phyloP scores from a whole-genome alignment of 2,797 vertebrate species.

The Artibeus lituratus region DNA sequence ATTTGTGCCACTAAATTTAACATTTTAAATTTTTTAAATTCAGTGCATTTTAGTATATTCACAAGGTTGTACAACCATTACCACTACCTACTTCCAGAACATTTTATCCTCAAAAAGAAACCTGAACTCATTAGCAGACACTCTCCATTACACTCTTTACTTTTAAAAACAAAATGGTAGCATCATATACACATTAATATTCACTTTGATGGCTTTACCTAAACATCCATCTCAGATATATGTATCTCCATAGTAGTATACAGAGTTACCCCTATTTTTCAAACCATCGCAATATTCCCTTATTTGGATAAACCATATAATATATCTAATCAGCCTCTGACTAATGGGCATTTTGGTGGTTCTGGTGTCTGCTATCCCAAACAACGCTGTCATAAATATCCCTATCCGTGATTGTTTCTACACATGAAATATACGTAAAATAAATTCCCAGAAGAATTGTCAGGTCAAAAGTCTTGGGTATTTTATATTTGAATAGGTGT shows the following conservation, averaged over 20 bases:
- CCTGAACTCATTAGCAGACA: not conserved
- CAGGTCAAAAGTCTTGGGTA: not conserved
- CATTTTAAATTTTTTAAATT: not conserved
- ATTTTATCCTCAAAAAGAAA: not conserved
- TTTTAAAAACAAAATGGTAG: conserved; percentile 9
- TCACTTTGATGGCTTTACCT: not conserved
- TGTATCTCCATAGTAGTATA: not conserved
- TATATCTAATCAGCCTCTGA: not conserved
- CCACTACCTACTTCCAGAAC: not conserved
- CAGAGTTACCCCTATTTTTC: not conserved
- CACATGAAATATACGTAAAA: not conserved
- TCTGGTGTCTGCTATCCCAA: not conserved
- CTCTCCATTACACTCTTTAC: not conserved
- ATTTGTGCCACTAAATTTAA: not conserved
- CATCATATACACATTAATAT: not conserved
- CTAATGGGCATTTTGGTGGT: not conserved
- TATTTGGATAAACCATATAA: conserved; percentile 6
- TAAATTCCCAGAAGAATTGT: not conserved
- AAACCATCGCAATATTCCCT: not conserved
- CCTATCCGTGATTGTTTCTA: not conserved
- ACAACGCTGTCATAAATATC: not conserved
- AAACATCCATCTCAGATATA: not conserved
- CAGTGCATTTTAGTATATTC: not conserved
- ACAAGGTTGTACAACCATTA: not conserved
- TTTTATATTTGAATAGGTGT: not conserved